phyloP scores from a whole-genome alignment of 2,113 vertebrate species.

The Periophthalmodon schlosseri region DNA sequence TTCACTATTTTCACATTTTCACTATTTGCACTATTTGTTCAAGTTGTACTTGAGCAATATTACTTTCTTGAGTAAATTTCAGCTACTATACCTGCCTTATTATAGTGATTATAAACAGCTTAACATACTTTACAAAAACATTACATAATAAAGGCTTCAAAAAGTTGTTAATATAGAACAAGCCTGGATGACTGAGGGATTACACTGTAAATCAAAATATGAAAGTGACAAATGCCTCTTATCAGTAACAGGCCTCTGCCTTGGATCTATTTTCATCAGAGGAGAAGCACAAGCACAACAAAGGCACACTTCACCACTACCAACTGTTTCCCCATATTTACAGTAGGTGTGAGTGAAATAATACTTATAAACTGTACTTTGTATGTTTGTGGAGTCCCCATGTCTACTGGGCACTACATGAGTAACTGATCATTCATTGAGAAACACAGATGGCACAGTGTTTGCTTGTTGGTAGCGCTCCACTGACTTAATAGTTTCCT shows the following conservation, averaged over 20 bases:
- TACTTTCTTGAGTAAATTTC: too few relatives aligned
- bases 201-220: not conserved
- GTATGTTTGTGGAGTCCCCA: not conserved
- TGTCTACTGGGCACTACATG: not conserved
- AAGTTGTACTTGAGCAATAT: too few relatives aligned
- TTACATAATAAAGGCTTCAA: too few relatives aligned
- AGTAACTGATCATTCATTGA: slow-evolving; percentile 40
- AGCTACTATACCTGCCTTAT: too few relatives aligned
- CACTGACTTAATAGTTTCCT: slow-evolving; percentile 62
- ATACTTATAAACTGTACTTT: not conserved
- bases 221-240: not conserved
- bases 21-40: too few relatives aligned
- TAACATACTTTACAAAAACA: too few relatives aligned
- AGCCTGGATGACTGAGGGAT: too few relatives aligned
- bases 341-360: not conserved
- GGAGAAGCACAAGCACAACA: not conserved
- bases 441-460: slow-evolving; percentile 35
- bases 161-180: too few relatives aligned
- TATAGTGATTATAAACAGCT: too few relatives aligned
- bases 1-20: too few relatives aligned
- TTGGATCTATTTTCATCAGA: not conserved
- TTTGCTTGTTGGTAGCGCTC: slow-evolving; percentile 35
- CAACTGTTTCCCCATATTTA: not conserved
- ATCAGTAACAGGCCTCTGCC: not conserved
- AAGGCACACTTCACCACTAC: not conserved